Percentiles rank a stretch among this genome's conserved stretches.
These are phyloP conservation scores for Danaus plexippus DNA, from an alignment of 1,140 invertebrate genomes.

Conservation along the genomic window DNA sequence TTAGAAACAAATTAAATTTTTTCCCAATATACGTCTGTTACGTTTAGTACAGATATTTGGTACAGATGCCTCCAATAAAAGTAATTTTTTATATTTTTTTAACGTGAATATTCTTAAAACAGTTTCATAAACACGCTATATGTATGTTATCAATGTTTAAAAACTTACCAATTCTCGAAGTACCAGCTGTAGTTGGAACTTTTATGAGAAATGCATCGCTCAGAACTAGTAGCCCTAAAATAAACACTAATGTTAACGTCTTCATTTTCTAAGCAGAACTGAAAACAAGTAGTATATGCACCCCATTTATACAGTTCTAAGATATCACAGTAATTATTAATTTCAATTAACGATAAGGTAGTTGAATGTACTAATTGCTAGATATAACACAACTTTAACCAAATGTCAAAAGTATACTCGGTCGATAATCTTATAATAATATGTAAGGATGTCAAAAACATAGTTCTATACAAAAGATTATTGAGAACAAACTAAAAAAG, in stretches of 20 bases:
- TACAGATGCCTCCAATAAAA: no score
- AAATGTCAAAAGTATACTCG: slow-evolving; percentile 25
- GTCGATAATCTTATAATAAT: slow-evolving; percentile 23
- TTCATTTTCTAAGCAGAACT: slow-evolving; percentile 42
- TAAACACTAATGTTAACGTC: slow-evolving; percentile 32
- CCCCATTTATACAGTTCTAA: slow-evolving; percentile 27
- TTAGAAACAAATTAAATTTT: no score
- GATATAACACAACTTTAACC: slow-evolving; percentile 22
- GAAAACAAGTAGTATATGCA: slow-evolving; percentile 4
- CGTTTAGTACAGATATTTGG: no score
- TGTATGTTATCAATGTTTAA: neutral
- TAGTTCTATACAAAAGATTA: no score
- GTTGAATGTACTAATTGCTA: slow-evolving; percentile 31
- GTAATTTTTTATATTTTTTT: no score
- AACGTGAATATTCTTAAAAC: no score
- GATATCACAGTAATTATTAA: slow-evolving; percentile 23
- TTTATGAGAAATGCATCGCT: slow-evolving; percentile 44
- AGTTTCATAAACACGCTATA: neutral
- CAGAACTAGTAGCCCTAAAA: slow-evolving; percentile 15
- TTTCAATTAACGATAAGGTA: slow-evolving; percentile 27
- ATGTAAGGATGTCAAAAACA: no score
- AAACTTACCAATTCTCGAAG: slow-evolving; percentile 29
- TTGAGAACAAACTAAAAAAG: no score
- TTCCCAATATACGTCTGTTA: no score
- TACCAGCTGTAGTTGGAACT: slow-evolving; percentile 31